Evolutionary conservation across 2,888 invertebrate species (phyloP), one percentile per base, ranked within the genome.

Genomic region (Dinocampus coccinellae): DNA sequence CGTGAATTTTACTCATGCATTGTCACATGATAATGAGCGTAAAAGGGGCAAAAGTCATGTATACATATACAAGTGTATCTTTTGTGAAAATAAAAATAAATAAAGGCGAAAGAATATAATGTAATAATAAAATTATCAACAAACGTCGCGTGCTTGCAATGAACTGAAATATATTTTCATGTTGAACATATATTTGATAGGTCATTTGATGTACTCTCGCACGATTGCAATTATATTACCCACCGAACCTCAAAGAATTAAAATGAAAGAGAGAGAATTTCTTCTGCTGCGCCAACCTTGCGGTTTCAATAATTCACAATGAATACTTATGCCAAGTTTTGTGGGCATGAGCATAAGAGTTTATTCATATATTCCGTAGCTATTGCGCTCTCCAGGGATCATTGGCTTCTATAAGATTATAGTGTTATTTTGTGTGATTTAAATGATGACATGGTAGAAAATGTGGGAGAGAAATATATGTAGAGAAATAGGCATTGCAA

Each of bases 11-110:
- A 66, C 66, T 66, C 66, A 66, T 52, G 57, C 57, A 66, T 66
- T 66, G 66, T 66, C 66, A 34, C 55, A 57, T 24, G 55, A 66
- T 57, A 63, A 63, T 47, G 42, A 66, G 55, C 66, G 55, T 36
- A 11, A 24, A 66, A 26, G 57, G 34, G 57, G 53, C 57, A 57
- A 66, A 65, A 66, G 36, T 55, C 20, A 55, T 61, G 20, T 16
- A 39, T 61, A 42, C 42, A 16, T 42, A 42, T 61, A 34, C 24
- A 22, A 34, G 7, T 22, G 7, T 22, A 22, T 33, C 22, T 39
- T 34, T 61, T 61, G 26, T 63, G 7, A 16, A 39, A 36, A 11
- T 29, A 26, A 57, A 13, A n/a, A 13, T 26, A 13, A 29, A 29
- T 29, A 29, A 29, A 34, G n/a, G 33, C 58, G n/a, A 7, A 36